These are phyloP conservation scores for Urophycis tenuis DNA, from an alignment of 2,797 vertebrate species.

Conservation along the genomic window DNA sequence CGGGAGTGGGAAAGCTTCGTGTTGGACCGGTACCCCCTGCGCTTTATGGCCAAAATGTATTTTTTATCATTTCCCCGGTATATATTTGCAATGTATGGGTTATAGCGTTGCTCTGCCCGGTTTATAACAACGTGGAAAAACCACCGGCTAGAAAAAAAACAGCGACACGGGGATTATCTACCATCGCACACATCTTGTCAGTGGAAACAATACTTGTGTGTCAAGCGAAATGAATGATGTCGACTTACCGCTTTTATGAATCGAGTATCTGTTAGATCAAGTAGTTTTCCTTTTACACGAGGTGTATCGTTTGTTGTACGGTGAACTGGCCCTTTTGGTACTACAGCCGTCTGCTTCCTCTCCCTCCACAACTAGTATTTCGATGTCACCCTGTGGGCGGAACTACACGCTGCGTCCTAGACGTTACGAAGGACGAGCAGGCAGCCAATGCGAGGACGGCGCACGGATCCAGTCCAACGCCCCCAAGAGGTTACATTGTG, in stretches of 20 bases:
- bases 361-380: constrained; percentile 12
- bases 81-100: too few species aligned
- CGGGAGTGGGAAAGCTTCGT: not conserved
- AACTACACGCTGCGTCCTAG: constrained; percentile 61
- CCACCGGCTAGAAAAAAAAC: constrained; percentile 5
- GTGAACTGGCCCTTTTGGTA: constrained; percentile 3
- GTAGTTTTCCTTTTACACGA: constrained; percentile 15
- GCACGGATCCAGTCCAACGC: constrained; percentile 26
- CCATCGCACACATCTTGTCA: constrained; percentile 61
- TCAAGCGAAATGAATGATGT: not conserved
- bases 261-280: constrained; percentile 17
- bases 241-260: constrained; percentile 54
- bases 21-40: not conserved
- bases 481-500: constrained; percentile 35
- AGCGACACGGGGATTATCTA: constrained; percentile 43
- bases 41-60: too few species aligned
- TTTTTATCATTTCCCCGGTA: too few species aligned
- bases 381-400: constrained; percentile 59
- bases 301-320: not conserved
- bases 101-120: too few species aligned
- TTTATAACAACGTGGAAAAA: too few species aligned
- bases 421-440: constrained; percentile 30
- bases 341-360: constrained; percentile 42
- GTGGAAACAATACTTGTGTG: not conserved
- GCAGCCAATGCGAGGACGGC: constrained; percentile 29